These are phyloP conservation scores for Sinopyrophorus schimmeli DNA, from an alignment of 2,888 invertebrate genomes.

Conservation along the genomic window DNA sequence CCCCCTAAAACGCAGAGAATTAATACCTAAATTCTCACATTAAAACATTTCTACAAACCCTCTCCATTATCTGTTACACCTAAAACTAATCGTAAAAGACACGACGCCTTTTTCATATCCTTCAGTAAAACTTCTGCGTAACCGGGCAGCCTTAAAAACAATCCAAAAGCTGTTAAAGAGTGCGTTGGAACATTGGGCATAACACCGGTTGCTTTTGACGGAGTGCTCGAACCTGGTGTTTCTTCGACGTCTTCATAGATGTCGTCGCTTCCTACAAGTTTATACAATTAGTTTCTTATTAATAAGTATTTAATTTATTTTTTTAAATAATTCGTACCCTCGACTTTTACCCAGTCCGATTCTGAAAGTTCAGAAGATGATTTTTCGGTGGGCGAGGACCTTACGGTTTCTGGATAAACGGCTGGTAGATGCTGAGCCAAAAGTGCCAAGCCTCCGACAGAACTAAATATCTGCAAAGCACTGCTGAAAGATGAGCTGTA, in stretches of 20 bases:
- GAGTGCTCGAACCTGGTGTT: conserved; percentile 56
- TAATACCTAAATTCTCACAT: conserved; percentile 1
- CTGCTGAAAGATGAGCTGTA: conserved; percentile 53
- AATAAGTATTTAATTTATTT: background rate
- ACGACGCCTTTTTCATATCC: conserved; percentile 83
- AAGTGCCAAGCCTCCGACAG: conserved; percentile 84
- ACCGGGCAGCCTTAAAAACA: conserved; percentile 85
- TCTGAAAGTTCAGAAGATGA: conserved; percentile 59
- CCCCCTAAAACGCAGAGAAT: conserved; percentile 51
- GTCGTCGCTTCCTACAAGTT: conserved; percentile 60
- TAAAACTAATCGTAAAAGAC: conserved; percentile 80
- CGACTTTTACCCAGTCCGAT: conserved; percentile 57
- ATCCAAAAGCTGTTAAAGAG: conserved; percentile 86
- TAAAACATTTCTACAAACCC: conserved; percentile 58
- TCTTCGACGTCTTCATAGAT: conserved; percentile 67
- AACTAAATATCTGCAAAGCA: conserved; percentile 84
- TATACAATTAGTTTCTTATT: background rate
- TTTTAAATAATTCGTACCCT: conserved; percentile 43
- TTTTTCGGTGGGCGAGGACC: conserved; percentile 61
- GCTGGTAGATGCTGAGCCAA: conserved; percentile 87
- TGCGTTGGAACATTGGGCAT: conserved; percentile 81
- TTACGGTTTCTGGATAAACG: conserved; percentile 78
- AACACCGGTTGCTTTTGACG: conserved; percentile 57
- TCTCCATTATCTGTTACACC: conserved; percentile 93
- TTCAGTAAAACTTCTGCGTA: conserved; percentile 87